phyloP scores from a whole-genome alignment of 2,888 invertebrate genomes.

The Drosophila mimica region DNA sequence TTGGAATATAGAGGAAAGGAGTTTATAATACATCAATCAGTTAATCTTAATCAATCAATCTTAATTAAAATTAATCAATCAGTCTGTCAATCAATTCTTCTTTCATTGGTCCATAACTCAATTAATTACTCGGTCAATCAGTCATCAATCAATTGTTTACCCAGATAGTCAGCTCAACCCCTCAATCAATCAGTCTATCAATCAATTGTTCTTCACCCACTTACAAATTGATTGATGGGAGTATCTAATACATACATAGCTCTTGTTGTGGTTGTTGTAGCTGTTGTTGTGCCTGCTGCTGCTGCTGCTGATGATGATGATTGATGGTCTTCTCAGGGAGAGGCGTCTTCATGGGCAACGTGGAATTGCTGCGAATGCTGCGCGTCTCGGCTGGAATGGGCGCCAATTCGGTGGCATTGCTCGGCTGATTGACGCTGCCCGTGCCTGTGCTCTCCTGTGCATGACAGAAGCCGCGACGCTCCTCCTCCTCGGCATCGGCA shows the following conservation, averaged over 20 bases:
- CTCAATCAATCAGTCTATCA: not conserved
- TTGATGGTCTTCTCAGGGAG: slow-evolving; percentile 7
- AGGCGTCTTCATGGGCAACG: slow-evolving; percentile 28
- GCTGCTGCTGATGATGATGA: not conserved
- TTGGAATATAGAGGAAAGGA: not conserved
- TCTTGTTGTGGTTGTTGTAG: slow-evolving; percentile 52
- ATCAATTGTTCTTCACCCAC: not conserved
- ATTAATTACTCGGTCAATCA: not conserved
- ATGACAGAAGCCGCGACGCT: slow-evolving; percentile 80
- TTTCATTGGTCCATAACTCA: not conserved
- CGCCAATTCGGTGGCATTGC: slow-evolving; percentile 47
- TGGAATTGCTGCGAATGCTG: slow-evolving; percentile 53
- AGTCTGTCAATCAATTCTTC: not conserved
- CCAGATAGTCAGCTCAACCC: not conserved
- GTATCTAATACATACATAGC: slow-evolving; percentile 41
- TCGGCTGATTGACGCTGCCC: slow-evolving; percentile 28
- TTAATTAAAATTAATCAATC: not conserved
- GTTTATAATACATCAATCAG: not conserved
- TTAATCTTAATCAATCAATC: not conserved
- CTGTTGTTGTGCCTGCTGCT: slow-evolving; percentile 29
- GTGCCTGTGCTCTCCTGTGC: slow-evolving; percentile 58
- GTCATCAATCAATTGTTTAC: not conserved
- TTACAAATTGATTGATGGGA: not conserved
- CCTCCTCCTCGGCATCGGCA: slow-evolving; percentile 65
- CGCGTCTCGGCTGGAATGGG: slow-evolving; percentile 67